phyloP scores from a whole-genome alignment of 2,113 vertebrate species.

The Lepisosteus osseus region DNA sequence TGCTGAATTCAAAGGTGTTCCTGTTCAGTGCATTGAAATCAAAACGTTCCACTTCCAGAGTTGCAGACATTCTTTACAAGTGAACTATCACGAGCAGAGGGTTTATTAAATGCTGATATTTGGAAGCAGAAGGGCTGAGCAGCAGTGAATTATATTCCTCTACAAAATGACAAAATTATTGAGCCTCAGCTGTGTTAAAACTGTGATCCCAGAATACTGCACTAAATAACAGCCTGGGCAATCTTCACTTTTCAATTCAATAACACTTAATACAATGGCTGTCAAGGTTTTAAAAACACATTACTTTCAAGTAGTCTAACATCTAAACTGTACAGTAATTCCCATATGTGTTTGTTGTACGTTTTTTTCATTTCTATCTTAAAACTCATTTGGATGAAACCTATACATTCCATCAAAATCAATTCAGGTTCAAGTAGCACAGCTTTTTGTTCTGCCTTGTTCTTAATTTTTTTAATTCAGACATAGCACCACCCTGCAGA shows the following conservation, averaged over 20 bases:
- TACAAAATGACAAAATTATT: slow-evolving; percentile 43
- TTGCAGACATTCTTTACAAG: slow-evolving; percentile 25
- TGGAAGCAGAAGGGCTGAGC: slow-evolving; percentile 28
- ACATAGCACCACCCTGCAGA: too few relatives aligned
- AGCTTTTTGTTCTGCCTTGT: too few relatives aligned
- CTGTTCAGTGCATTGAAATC: slow-evolving; percentile 32
- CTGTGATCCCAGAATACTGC: slow-evolving; percentile 16
- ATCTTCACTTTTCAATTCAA: slow-evolving; percentile 23
- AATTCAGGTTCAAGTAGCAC: not conserved
- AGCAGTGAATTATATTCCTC: slow-evolving; percentile 37
- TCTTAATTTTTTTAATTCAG: too few relatives aligned
- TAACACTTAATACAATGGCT: slow-evolving; percentile 22
- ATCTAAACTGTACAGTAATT: too few relatives aligned
- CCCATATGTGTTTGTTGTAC: slow-evolving; percentile 22
- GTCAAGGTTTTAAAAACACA: slow-evolving; percentile 24
- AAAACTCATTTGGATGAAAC: slow-evolving; percentile 21
- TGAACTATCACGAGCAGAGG: slow-evolving; percentile 23
- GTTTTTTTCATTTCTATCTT: slow-evolving; percentile 8
- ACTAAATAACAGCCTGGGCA: slow-evolving; percentile 21
- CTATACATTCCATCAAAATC: slow-evolving; percentile 4
- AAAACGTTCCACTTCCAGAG: slow-evolving; percentile 33
- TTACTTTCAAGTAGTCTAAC: slow-evolving; percentile 7
- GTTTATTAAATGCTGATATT: slow-evolving; percentile 34
- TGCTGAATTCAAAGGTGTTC: slow-evolving; percentile 26
- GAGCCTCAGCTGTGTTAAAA: slow-evolving; percentile 27